Conservation (phyloP, 1,140 invertebrate genomes). For the Solen grandis region DNA sequence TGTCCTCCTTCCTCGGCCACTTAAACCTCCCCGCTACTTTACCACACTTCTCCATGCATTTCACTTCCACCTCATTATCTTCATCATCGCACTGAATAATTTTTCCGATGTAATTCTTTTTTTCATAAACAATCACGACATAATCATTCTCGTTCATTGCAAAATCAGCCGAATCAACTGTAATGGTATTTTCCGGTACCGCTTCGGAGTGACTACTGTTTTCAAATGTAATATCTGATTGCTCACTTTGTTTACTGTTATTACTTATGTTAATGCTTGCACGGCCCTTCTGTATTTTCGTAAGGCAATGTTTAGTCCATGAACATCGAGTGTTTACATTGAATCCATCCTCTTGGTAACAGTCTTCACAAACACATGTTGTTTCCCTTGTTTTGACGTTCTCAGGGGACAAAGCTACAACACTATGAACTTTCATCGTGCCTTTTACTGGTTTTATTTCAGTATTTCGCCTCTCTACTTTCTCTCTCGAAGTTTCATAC, state of each 20-base stretch:
- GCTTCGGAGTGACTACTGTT: background rate
- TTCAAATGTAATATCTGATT: too few relatives aligned
- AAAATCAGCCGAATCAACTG: too few relatives aligned
- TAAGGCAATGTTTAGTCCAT: constrained; percentile 5
- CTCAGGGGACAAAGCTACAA: background rate
- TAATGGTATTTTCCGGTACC: background rate
- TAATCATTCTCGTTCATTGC: constrained; percentile 3
- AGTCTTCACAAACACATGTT: constrained; percentile 26
- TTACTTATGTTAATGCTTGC: too few relatives aligned
- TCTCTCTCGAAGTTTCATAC: constrained; percentile 5
- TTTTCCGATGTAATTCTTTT: constrained; percentile 24
- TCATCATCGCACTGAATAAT: constrained; percentile 10
- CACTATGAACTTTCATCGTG: constrained; percentile 53
- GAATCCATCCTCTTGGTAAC: constrained; percentile 14
- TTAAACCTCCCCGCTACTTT: constrained; percentile 17
- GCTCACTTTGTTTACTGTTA: too few relatives aligned
- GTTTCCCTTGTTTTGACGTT: constrained; percentile 7
- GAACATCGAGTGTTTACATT: background rate
- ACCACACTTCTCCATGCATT: constrained; percentile 26
- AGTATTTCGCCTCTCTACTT: constrained; percentile 1
- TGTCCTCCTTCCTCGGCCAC: constrained; percentile 23
- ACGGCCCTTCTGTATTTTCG: background rate
- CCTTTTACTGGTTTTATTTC: constrained; percentile 45
- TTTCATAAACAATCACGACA: constrained; percentile 13
- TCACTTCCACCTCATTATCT: too few relatives aligned